Conservation (phyloP, 1,140 invertebrate species). For the Parasteatoda tepidariorum region DNA sequence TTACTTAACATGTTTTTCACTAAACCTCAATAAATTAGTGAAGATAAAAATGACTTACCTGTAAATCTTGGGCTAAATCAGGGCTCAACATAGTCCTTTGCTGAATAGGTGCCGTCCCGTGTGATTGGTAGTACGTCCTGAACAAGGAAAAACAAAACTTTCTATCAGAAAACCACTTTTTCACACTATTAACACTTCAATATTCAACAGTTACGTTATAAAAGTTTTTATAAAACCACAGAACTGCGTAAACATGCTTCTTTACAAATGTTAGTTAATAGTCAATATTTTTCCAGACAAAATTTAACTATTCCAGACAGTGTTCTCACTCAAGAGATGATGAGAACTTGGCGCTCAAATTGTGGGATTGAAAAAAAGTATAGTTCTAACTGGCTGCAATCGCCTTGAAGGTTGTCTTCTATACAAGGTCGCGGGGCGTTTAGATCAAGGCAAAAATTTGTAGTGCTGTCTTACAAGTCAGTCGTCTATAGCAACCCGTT, state of each 20-base stretch:
- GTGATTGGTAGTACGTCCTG: conserved; percentile 54
- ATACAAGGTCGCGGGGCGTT: conserved; percentile 47
- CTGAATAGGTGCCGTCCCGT: conserved; percentile 47
- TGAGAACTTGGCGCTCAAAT: not conserved
- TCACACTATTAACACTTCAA: not conserved
- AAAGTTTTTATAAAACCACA: not conserved
- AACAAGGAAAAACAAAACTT: conserved; percentile 28
- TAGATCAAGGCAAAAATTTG: conserved; percentile 49
- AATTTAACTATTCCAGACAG: not conserved
- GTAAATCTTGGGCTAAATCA: conserved; percentile 40
- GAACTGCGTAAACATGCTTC: conserved; percentile 23
- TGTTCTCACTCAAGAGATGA: not conserved
- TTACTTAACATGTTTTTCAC: too few species aligned
- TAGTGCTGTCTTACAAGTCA: not conserved
- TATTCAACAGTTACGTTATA: not conserved
- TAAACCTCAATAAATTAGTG: too few species aligned
- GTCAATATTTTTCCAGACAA: not conserved
- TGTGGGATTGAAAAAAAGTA: not conserved
- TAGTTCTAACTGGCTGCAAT: conserved; percentile 30
- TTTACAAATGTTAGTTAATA: not conserved
- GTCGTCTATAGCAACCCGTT: not conserved
- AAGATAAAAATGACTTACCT: conserved; percentile 28
- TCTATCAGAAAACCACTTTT: not conserved
- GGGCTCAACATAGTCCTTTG: conserved; percentile 52
- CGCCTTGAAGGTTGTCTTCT: conserved; percentile 53